Base-by-base conservation (phyloP, 2,113 vertebrate genomes). In the Dendrocopos noguchii region DNA sequence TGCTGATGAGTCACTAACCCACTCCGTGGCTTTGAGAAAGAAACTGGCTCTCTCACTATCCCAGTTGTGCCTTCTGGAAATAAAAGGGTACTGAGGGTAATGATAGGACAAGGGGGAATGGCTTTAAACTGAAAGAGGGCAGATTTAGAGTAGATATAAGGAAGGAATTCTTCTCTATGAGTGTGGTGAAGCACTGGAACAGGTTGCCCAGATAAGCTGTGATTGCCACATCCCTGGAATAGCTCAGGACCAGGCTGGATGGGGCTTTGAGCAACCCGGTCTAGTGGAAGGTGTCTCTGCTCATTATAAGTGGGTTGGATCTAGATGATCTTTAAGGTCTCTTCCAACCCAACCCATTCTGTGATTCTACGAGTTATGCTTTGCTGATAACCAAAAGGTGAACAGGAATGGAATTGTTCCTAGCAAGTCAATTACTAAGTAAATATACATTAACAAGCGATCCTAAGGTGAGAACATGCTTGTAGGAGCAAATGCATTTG, bases 371-470 rank as follows among this genome's bases (percentile, higher is more conserved):
- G 50, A 72, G 73, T 80, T 91, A 79, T 1, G 12, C 74, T 65
- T 88, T 81, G 34, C 73, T 90, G 85, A 80, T 88, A 94, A 80
- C 21, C 36, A 85, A 75, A 72, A 84, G 78, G 42, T 46, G 57
- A 75, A 42, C 36, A 8, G 12, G 28, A 93, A 86, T 79, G 6
- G 66, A 93, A 86, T 59, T 84, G 75, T 84, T 93, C 73, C 27
- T 73, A 93, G 65, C 24, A 86, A 80, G 77, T 56, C 88, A 94
- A 90, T 65, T 47, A 68, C 70, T 81, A 91, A 91, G 80, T 68
- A 93, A 95, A 95, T 80, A 91, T 4, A 24, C 24, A 66, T 79
- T 90, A 88, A 76, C 19, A 85, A 76, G 44, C 57, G 16, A 90
- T 66, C 71, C 28, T 61, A 75, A 88, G 20, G 50, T 50, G 46